Evolutionary conservation across 2,797 vertebrate genomes (phyloP).

Genomic region (Sphaeramia orbicularis): DNA sequence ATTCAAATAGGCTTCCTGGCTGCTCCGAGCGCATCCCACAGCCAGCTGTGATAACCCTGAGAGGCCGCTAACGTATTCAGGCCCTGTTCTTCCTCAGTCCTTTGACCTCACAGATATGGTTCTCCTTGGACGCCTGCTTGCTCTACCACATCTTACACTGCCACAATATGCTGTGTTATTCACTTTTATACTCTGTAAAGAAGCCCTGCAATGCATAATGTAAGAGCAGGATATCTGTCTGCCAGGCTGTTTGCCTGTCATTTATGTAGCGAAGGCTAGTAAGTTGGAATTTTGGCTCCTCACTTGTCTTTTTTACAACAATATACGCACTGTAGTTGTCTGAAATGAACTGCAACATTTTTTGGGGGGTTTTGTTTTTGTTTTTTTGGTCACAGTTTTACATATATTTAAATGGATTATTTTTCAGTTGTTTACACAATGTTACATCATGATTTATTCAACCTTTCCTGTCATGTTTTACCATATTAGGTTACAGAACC

Average conservation of each 20-base stretch:
- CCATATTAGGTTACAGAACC: neutral
- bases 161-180: conserved; percentile 74
- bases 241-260: conserved; percentile 60
- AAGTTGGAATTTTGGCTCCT: conserved; percentile 29
- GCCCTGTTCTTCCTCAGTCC: conserved; percentile 11
- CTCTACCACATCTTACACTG: conserved; percentile 74
- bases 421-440: neutral
- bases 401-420: conserved; percentile 15
- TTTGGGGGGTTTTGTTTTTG: neutral
- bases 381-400: too few relatives aligned
- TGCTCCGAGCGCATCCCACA: conserved; percentile 46
- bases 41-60: conserved; percentile 63
- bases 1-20: conserved; percentile 71
- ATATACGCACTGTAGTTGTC: conserved; percentile 1
- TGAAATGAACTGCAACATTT: neutral
- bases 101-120: conserved; percentile 34
- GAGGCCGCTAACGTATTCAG: conserved; percentile 51
- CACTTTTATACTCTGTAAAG: conserved; percentile 66
- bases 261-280: conserved; percentile 54
- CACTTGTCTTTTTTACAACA: conserved; percentile 6
- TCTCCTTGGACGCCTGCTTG: conserved; percentile 57
- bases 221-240: conserved; percentile 68
- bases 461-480: neutral
- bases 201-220: conserved; percentile 74
- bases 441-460: neutral